Evolutionary conservation across 2,888 invertebrate species (phyloP), one percentile per base, ranked within the genome.

Genomic region (Acanthoscelides obtectus): DNA sequence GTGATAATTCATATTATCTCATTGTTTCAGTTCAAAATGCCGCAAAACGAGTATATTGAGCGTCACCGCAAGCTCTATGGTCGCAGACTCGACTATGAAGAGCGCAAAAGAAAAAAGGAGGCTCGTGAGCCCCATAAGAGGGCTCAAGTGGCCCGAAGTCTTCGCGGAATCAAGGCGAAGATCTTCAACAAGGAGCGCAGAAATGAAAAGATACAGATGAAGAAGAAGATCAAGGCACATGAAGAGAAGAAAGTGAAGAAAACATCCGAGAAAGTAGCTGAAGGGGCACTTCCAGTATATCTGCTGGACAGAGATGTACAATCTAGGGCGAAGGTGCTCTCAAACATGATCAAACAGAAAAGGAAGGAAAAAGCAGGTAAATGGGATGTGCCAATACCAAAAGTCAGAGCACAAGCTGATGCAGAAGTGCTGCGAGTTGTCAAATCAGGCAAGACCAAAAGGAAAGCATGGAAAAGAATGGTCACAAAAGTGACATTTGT

Each of bases 41-140:
- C 98, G 84, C 99, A 99, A 90, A 99, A 99, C 91, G 99, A 99
- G 87, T 97, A 99, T 86, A 99, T 99, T 87, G 99, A 99, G 82
- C 92, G 98, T 76, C 97, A 98, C 86, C 93, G 95, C 83, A 99
- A 99, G 86, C 91, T 99, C 64, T 93, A 97, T 88, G 99, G 99
- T 83, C 91, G 97, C 80, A 91, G 99, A 75, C 90, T 99, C 75
- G 99, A 99, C 88, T 96, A 99, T 91, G 97, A 99, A 87, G 99
- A 99, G 86, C 89, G 96, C 74, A 96, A 96, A 86, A 89, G 99
- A 63, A 99, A 99, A 87, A 93, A 93, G 80, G 97, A 98, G 86
- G 98, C 98, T 3, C 93, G 99, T 79, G 93, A 93, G 83, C 97
- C 96, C 0, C 97, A 99, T 85, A 94, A 95, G 82, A 89, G 94